Percentiles rank a stretch among this genome's conserved stretches.
phyloP scores from a whole-genome alignment of 2,797 vertebrate genomes.

The Leucoraja ocellata region DNA sequence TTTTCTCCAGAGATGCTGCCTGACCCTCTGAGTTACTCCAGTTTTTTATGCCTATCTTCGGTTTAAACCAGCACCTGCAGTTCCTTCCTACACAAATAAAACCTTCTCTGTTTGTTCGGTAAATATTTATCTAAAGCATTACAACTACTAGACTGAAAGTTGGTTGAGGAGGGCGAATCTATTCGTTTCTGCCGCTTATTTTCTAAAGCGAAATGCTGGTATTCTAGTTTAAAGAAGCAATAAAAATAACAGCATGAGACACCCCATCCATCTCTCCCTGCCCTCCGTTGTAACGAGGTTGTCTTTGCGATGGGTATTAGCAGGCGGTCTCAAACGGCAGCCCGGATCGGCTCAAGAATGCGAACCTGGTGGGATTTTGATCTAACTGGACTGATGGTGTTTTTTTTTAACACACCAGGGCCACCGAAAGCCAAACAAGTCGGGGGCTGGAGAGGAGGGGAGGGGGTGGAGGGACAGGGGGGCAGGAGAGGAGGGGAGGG shows the following conservation, averaged over 20 bases:
- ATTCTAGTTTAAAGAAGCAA: neutral
- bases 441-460: neutral
- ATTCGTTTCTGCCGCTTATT: too few relatives aligned
- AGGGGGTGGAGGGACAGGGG: too few relatives aligned
- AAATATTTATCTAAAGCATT: slow-evolving; percentile 22
- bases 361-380: neutral
- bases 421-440: neutral
- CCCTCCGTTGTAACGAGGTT: neutral
- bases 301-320: neutral
- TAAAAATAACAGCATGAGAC: neutral
- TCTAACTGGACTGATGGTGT: neutral
- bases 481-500: too few relatives aligned
- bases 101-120: neutral
- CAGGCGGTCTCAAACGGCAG: neutral
- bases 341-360: neutral
- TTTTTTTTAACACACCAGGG: neutral
- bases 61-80: too few relatives aligned
- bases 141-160: neutral
- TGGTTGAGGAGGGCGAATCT: neutral
- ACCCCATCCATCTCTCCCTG: neutral
- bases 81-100: neutral
- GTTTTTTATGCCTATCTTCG: too few relatives aligned
- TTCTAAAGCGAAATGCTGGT: neutral
- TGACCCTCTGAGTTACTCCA: too few relatives aligned
- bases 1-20: too few relatives aligned